These are phyloP conservation scores for Crocallis elinguaria DNA, from an alignment of 2,888 invertebrate species.

Conservation along the genomic window DNA sequence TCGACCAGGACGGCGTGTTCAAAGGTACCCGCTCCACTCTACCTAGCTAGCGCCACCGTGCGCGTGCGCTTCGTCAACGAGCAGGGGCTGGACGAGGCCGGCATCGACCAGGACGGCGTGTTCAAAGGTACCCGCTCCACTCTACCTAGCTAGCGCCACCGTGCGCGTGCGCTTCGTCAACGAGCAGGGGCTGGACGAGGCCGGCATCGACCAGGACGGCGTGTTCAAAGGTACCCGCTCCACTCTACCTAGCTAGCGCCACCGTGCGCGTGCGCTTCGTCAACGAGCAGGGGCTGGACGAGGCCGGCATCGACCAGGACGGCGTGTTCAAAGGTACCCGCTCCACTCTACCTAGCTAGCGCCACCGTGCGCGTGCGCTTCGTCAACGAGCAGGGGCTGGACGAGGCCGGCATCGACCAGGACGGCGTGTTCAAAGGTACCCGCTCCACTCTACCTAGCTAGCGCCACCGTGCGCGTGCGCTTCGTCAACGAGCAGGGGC, in stretches of 20 bases:
- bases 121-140: constrained; percentile 23
- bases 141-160: no score
- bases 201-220: constrained; percentile 99
- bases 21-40: constrained; percentile 19
- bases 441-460: no score
- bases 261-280: no score
- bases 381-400: no score
- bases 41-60: no score
- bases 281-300: no score
- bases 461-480: no score
- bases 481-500: no score
- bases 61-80: constrained; percentile 99
- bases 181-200: constrained; percentile 98
- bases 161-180: constrained; percentile 99
- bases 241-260: no score
- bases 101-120: constrained; percentile 97
- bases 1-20: constrained; percentile 93
- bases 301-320: constrained; percentile 95
- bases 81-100: constrained; percentile 98
- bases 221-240: constrained; percentile 26
- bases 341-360: no score
- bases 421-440: neutral
- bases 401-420: constrained; percentile 95
- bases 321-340: no score
- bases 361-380: no score